phyloP scores from a whole-genome alignment of 1,140 invertebrate genomes.

The Heterodera carotae region DNA sequence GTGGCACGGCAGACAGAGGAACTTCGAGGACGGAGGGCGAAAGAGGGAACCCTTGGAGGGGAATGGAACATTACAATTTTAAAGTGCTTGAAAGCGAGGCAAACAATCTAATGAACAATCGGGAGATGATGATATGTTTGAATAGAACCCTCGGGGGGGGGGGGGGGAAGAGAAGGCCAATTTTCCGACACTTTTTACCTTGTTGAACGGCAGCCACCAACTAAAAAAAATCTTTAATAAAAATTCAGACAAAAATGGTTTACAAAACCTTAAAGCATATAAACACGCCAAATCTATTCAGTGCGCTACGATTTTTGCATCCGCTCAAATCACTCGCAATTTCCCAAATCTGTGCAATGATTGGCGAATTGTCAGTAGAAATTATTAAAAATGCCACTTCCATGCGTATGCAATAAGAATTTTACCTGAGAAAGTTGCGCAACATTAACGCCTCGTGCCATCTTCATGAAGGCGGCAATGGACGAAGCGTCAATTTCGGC shows the following conservation, averaged over 20 bases:
- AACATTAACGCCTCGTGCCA: conserved; percentile 12
- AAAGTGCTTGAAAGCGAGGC: background rate
- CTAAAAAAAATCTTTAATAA: background rate
- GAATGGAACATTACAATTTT: too few species aligned
- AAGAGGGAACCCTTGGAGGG: background rate
- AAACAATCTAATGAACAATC: background rate
- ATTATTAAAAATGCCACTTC: background rate
- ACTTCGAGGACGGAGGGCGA: background rate
- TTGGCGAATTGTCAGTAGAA: background rate
- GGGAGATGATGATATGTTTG: background rate
- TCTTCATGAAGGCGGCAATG: conserved; percentile 23
- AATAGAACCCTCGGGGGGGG: too few species aligned
- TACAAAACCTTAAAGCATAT: conserved; percentile 25
- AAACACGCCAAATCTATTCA: conserved; percentile 26
- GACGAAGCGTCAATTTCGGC: conserved; percentile 1
- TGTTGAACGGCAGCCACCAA: conserved; percentile 22
- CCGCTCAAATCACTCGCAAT: conserved; percentile 8
- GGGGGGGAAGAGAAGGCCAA: too few species aligned
- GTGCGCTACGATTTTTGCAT: conserved; percentile 11
- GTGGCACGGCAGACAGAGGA: background rate
- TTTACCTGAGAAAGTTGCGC: conserved; percentile 19
- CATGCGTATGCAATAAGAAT: too few species aligned
- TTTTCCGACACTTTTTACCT: too few species aligned
- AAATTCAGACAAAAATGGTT: background rate
- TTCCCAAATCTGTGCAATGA: conserved; percentile 21